These are phyloP conservation scores for Prenolepis imparis DNA, from an alignment of 2,888 invertebrate species.

Conservation along the genomic window DNA sequence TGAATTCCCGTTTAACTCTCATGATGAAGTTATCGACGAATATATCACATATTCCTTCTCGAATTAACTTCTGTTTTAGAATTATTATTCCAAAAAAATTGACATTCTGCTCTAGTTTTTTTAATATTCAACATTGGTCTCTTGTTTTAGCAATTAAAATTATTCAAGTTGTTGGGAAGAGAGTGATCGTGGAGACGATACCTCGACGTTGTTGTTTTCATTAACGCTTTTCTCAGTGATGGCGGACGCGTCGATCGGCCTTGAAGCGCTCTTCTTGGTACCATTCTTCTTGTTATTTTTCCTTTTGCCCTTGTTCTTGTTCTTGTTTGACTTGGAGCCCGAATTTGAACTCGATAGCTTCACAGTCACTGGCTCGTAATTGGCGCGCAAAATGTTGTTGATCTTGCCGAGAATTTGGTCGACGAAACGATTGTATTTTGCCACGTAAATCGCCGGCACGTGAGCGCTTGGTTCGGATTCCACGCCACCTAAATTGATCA, in stretches of 20 bases:
- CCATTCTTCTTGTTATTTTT: constrained; percentile 80
- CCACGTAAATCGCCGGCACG: constrained; percentile 91
- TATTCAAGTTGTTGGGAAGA: neutral
- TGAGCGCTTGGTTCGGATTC: constrained; percentile 79
- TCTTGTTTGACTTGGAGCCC: constrained; percentile 87
- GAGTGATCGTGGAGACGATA: neutral
- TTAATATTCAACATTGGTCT: neutral
- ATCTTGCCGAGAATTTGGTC: constrained; percentile 94
- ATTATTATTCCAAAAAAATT: neutral
- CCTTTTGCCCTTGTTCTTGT: constrained; percentile 81
- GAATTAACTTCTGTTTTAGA: neutral
- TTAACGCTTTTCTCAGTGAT: constrained; percentile 48
- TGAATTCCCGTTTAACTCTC: neutral
- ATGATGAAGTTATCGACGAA: neutral
- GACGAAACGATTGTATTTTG: constrained; percentile 94
- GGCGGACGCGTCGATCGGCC: neutral
- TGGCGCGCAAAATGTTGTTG: constrained; percentile 92
- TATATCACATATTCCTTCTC: neutral
- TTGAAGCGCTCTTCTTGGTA: constrained; percentile 73
- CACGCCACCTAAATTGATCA: constrained; percentile 86
- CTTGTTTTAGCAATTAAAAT: neutral
- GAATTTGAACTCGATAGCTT: constrained; percentile 88
- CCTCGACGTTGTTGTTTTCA: constrained; percentile 39
- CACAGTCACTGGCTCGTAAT: constrained; percentile 95
- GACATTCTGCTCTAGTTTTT: neutral